Evolutionary conservation across 2,113 vertebrate genomes (phyloP).

Genomic region (Corythoichthys haematopterus): DNA sequence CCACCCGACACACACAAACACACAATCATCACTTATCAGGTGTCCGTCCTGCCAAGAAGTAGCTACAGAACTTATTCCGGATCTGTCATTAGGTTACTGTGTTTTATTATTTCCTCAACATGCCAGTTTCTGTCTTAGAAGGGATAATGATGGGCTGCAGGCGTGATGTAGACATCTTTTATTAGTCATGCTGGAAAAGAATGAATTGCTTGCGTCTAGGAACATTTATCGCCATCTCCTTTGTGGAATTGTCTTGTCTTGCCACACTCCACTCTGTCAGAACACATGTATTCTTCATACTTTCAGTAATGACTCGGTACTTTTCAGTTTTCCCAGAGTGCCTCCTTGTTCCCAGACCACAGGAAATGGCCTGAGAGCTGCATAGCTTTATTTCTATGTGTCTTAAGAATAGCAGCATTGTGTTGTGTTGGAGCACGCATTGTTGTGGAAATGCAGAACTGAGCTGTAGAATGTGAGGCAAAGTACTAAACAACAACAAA

Average conservation of each 20-base stretch:
- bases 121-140: slow-evolving; percentile 40
- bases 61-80: slow-evolving; percentile 14
- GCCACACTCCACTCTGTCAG: background rate
- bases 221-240: background rate
- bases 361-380: slow-evolving; percentile 60
- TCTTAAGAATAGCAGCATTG: slow-evolving; percentile 71
- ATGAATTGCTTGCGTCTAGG: background rate
- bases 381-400: slow-evolving; percentile 48
- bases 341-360: slow-evolving; percentile 51
- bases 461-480: slow-evolving; percentile 25
- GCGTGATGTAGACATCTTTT: slow-evolving; percentile 24
- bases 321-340: slow-evolving; percentile 28
- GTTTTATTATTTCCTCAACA: slow-evolving; percentile 47
- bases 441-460: slow-evolving; percentile 59
- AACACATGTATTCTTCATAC: background rate
- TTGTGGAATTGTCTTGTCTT: background rate
- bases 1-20: background rate
- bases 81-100: slow-evolving; percentile 39
- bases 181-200: slow-evolving; percentile 44
- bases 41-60: slow-evolving; percentile 18
- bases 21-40: slow-evolving; percentile 25
- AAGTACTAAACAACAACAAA: slow-evolving; percentile 29
- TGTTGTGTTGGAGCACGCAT: slow-evolving; percentile 49
- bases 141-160: slow-evolving; percentile 53
- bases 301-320: background rate